phyloP scores from a whole-genome alignment of 37 sponge, comb jelly and placozoan species.

The Lycopodina hypogea region DNA sequence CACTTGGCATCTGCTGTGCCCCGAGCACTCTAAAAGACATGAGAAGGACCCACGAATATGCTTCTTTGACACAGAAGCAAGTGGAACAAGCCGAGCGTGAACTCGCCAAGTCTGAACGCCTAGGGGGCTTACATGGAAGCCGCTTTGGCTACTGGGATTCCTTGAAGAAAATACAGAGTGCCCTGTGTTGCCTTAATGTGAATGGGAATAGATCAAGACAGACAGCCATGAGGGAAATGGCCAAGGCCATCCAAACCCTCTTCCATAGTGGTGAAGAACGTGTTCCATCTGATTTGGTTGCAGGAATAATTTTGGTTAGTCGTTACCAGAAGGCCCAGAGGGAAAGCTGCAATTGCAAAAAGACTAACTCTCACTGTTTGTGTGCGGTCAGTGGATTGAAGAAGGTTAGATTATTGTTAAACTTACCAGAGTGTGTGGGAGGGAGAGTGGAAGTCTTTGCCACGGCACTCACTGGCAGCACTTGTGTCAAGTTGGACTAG shows the following conservation, averaged over 20 bases:
- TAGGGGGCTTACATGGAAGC: not conserved
- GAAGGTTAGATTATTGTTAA: too few species aligned
- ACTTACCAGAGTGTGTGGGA: too few species aligned
- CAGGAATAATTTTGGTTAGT: constrained; percentile 23
- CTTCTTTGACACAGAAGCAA: too few species aligned
- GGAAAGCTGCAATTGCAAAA: too few species aligned
- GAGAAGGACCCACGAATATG: not conserved
- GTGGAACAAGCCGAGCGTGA: not conserved
- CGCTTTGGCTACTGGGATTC: not conserved
- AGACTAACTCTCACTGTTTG: too few species aligned
- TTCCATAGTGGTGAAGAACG: constrained; percentile 9
- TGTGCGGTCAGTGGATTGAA: too few species aligned
- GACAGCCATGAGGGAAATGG: constrained; percentile 30
- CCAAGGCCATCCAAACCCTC: constrained; percentile 13
- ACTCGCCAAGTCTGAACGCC: not conserved
- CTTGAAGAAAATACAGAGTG: not conserved
- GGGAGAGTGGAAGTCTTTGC: too few species aligned
- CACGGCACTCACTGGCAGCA: too few species aligned
- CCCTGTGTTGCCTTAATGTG: constrained; percentile 4
- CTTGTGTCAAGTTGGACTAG: too few species aligned
- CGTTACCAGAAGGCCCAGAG: constrained; percentile 21
- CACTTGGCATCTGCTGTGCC: constrained; percentile 21
- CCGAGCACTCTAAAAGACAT: constrained; percentile 1
- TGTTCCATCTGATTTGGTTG: constrained; percentile 23
- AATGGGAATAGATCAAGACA: constrained; percentile 12